Base-by-base conservation (phyloP, 2,113 vertebrate species). In the Calyptommatus sinebrachiatus region DNA sequence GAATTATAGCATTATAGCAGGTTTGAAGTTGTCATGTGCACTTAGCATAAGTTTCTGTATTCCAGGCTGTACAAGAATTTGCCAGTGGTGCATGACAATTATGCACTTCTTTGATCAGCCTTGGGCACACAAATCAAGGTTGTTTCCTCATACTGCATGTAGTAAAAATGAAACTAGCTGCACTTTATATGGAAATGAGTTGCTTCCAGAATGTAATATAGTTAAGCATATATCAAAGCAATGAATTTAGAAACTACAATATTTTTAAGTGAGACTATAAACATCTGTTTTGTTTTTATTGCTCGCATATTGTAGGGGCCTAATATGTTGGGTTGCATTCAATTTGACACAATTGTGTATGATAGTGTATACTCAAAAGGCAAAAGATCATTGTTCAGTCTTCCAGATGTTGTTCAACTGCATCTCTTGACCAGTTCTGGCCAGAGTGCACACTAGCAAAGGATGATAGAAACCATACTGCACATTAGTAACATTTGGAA, bases 151-250 rank as follows among this genome's bases (percentile, higher is more conserved):
- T 88, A 92, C 62, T 85, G 82, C 76, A 80, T 73, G 77, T 21
- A 89, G 89, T 85, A 91, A 93, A 94, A 92, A 80, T 87, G 91
- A 88, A 94, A 91, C 91, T 86, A 92, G 85, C 83, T 88, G 88
- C 84, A 93, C 89, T 94, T 94, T 94, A 92, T 92, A 94, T 94
- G 94, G 92, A 95, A 95, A 95, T 94, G 85, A 93, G 91, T 84
- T 92, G 81, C 88, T 94, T 82, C 82, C 82, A 85, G 82, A 89
- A 91, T 80, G 79, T 87, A 92, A 89, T 81, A 78, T 68, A 81
- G 46, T 86, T 80, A 88, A 93, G 83, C 82, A 91, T 94, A 90
- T 80, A 93, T 94, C 90, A 94, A 92, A 93, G 90, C 91, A 93
- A 84, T 5, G 69, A 89, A 90, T 9, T 31, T 53, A 80, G 82